Evolutionary conservation across 2,797 vertebrate species (phyloP).

Genomic region (Pteronotus mesoamericanus): DNA sequence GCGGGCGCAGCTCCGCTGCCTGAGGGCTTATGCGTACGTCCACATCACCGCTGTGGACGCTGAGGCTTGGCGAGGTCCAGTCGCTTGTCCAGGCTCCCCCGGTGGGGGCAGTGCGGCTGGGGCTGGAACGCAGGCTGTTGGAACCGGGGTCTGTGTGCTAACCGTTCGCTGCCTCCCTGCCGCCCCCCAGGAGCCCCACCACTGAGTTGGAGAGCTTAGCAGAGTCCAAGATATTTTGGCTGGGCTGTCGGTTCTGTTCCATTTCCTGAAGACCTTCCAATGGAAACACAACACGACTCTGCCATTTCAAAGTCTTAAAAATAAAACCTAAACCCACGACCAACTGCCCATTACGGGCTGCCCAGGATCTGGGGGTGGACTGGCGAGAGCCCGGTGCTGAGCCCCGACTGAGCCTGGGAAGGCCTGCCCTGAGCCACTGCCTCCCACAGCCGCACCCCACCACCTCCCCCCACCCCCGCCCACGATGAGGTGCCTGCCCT

Average conservation of each 20-base stretch:
- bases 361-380: neutral
- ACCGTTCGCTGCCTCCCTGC: rapidly evolving
- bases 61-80: neutral
- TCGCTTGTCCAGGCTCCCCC: rapidly evolving
- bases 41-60: neutral
- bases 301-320: constrained; percentile 39
- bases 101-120: rapidly evolving
- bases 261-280: neutral
- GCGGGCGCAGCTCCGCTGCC: rapidly evolving
- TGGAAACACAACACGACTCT: neutral
- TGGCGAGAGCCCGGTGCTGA: neutral
- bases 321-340: neutral
- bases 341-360: neutral
- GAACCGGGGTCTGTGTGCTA: neutral
- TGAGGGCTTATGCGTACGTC: neutral
- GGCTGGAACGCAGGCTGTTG: rapidly evolving
- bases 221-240: neutral
- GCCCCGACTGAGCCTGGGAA: neutral
- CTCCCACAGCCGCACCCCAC: no score
- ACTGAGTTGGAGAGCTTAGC: neutral
- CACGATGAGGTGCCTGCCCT: no score
- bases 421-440: no score
- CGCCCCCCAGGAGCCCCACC: neutral
- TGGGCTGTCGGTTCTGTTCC: neutral
- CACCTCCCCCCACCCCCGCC: no score